phyloP scores from a whole-genome alignment of 2,797 vertebrate genomes.

The Perodicticus potto region DNA sequence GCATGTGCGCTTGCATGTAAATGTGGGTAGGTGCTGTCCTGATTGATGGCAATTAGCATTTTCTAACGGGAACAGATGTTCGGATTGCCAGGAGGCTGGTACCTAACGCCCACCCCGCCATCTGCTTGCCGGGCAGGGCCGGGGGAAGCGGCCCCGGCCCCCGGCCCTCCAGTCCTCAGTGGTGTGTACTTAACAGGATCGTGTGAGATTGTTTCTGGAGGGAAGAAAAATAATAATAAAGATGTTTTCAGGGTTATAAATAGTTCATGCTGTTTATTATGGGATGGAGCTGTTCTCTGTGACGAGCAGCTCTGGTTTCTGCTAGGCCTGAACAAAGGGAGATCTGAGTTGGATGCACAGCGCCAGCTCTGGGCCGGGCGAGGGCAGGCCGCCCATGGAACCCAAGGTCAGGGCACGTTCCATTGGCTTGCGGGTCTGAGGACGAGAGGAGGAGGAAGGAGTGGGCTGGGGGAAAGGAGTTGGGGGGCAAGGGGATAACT shows the following conservation, averaged over 20 bases:
- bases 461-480: background rate
- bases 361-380: fast-evolving
- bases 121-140: constrained; percentile 92
- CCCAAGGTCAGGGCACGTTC: fast-evolving
- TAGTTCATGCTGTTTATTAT: constrained; percentile 82
- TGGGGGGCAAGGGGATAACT: background rate
- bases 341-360: background rate
- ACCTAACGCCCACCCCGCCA: constrained; percentile 94
- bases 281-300: constrained; percentile 81
- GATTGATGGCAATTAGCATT: constrained; percentile 98
- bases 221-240: constrained; percentile 85
- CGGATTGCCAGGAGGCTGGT: constrained; percentile 94
- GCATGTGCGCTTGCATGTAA: constrained; percentile 88
- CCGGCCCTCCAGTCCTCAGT: constrained; percentile 68
- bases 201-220: constrained; percentile 69
- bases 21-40: constrained; percentile 94
- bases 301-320: constrained; percentile 63
- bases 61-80: constrained; percentile 97
- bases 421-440: background rate
- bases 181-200: constrained; percentile 74
- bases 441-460: background rate
- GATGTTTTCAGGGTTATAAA: constrained; percentile 86
- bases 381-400: background rate
- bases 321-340: background rate
- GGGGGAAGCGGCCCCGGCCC: constrained; percentile 79